These are phyloP conservation scores for Tetrax tetrax DNA, from an alignment of 2,113 vertebrate species.

Conservation along the genomic window DNA sequence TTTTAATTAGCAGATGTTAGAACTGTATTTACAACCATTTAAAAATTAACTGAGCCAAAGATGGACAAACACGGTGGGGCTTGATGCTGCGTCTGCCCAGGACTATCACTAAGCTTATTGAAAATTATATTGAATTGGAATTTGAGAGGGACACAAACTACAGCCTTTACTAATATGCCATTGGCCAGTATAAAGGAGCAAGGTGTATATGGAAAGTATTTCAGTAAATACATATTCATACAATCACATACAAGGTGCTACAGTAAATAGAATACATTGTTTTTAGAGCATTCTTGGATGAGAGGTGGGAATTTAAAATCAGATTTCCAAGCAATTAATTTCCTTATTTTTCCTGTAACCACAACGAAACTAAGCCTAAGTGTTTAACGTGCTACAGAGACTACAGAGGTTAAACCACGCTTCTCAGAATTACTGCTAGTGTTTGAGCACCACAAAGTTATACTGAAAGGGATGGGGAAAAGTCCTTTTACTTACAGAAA, in stretches of 20 bases:
- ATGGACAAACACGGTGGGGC: neutral
- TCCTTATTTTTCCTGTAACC: conserved; percentile 47
- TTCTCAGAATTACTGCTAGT: neutral
- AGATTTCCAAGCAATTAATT: conserved; percentile 18
- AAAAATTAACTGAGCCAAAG: neutral
- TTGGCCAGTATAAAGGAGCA: neutral
- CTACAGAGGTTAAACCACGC: conserved; percentile 17
- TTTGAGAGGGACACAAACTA: neutral
- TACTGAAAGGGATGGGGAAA: neutral
- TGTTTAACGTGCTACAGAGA: conserved; percentile 37
- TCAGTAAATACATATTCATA: conserved; percentile 74
- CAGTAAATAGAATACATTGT: conserved; percentile 61
- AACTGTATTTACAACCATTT: neutral
- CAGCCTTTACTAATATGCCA: neutral
- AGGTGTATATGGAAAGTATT: neutral
- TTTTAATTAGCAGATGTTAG: neutral
- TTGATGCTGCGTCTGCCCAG: neutral
- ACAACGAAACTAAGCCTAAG: conserved; percentile 45
- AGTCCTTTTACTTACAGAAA: neutral
- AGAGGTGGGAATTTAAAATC: conserved; percentile 77
- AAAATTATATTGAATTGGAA: neutral
- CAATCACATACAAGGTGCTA: conserved; percentile 64
- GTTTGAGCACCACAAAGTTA: conserved; percentile 58
- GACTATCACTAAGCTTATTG: neutral
- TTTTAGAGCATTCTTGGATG: conserved; percentile 61